Evolutionary conservation across 2,888 invertebrate genomes (phyloP).

Genomic region (Lydus trimaculatus): DNA sequence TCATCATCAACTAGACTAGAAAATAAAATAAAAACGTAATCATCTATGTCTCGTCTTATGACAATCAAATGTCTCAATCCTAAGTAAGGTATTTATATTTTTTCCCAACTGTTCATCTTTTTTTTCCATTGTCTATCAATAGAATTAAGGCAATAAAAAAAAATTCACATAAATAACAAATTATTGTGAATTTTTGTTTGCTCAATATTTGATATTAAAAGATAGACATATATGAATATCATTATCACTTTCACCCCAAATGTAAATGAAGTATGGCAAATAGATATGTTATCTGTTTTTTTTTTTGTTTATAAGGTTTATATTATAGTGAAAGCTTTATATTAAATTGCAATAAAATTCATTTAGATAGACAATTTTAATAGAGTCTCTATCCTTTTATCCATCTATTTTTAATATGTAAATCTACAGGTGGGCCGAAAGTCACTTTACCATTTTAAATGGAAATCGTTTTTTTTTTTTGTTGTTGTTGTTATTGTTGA

Average conservation of each 20-base stretch:
- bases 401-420: too few species aligned
- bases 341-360: neutral
- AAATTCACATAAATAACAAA: neutral
- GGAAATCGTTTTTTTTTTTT: too few species aligned
- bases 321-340: constrained; percentile 1
- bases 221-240: neutral
- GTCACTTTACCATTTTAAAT: too few species aligned
- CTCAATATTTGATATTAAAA: neutral
- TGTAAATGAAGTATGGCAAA: neutral
- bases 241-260: neutral
- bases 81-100: neutral
- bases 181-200: neutral
- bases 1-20: neutral
- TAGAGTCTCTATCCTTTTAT: too few species aligned
- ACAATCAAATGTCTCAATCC: neutral
- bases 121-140: neutral
- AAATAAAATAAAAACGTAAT: neutral
- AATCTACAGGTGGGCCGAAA: too few species aligned
- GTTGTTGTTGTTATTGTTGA: too few species aligned
- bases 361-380: neutral
- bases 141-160: neutral
- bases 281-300: neutral
- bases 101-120: neutral
- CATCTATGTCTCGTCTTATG: neutral
- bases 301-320: neutral